Percentiles rank a stretch among this genome's conserved stretches.
These are phyloP conservation scores for Typhlomys cinereus DNA, from an alignment of 2,113 vertebrate species.

Conservation along the genomic window DNA sequence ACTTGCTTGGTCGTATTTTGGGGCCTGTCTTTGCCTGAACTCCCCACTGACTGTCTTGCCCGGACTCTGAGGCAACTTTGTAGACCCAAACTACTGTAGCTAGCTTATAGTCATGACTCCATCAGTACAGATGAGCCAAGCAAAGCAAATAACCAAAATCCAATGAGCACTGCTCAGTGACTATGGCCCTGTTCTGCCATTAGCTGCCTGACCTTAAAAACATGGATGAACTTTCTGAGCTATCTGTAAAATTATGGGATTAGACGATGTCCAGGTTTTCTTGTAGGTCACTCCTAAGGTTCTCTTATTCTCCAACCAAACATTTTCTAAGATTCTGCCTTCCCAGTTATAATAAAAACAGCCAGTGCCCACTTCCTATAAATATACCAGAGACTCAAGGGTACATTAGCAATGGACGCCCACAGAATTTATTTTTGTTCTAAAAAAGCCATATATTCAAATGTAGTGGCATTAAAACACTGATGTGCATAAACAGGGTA, in stretches of 20 bases:
- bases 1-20: background rate
- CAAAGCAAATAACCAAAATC: background rate
- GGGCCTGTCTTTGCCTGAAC: background rate
- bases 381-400: background rate
- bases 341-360: background rate
- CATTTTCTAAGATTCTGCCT: constrained; percentile 26
- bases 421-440: background rate
- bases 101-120: background rate
- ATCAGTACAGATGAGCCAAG: background rate
- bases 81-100: background rate
- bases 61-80: background rate
- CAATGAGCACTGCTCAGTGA: background rate
- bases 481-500: background rate
- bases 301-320: background rate
- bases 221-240: background rate
- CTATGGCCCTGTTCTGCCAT: background rate
- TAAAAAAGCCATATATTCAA: background rate
- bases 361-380: background rate
- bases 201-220: background rate
- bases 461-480: background rate
- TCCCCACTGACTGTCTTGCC: background rate
- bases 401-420: background rate
- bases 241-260: background rate
- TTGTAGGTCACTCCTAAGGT: background rate
- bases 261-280: background rate